These are phyloP conservation scores for Sebastes itinus DNA, from an alignment of 2,797 vertebrate genomes.

Conservation along the genomic window DNA sequence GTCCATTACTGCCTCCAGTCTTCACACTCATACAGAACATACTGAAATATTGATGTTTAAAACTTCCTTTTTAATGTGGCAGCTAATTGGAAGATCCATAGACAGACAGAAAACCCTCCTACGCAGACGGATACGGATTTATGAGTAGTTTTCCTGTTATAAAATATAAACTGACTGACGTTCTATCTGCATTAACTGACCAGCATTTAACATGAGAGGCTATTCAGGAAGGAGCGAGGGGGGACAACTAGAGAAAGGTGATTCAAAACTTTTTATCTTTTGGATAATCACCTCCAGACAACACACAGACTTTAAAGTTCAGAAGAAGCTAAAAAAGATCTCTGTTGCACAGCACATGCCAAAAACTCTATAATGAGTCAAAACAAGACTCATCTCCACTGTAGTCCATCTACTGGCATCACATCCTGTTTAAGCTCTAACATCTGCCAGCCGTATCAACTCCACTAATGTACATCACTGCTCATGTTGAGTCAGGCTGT, in stretches of 20 bases:
- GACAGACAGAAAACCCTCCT: not conserved
- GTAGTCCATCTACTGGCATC: not conserved
- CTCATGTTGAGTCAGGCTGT: not conserved
- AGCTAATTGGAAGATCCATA: not conserved
- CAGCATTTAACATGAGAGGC: not conserved
- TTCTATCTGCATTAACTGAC: not conserved
- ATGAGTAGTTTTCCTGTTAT: not conserved
- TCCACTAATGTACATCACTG: not conserved
- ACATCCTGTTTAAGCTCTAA: not conserved
- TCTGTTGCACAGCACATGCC: not conserved
- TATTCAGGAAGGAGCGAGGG: not conserved
- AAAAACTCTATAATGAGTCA: not conserved
- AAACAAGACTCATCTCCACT: not conserved
- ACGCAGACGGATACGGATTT: not conserved
- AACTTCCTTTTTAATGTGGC: not conserved
- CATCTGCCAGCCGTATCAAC: not conserved
- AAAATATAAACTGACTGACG: not conserved
- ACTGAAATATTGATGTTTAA: constrained; percentile 19
- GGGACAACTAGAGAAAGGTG: not conserved
- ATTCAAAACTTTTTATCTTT: not conserved
- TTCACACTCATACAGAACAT: not conserved
- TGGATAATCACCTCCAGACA: not conserved
- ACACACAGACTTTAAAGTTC: not conserved
- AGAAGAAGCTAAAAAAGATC: not conserved
- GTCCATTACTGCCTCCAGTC: not conserved